Base-by-base conservation (phyloP, 2,888 invertebrate genomes). In the Oxytorus armatus region DNA sequence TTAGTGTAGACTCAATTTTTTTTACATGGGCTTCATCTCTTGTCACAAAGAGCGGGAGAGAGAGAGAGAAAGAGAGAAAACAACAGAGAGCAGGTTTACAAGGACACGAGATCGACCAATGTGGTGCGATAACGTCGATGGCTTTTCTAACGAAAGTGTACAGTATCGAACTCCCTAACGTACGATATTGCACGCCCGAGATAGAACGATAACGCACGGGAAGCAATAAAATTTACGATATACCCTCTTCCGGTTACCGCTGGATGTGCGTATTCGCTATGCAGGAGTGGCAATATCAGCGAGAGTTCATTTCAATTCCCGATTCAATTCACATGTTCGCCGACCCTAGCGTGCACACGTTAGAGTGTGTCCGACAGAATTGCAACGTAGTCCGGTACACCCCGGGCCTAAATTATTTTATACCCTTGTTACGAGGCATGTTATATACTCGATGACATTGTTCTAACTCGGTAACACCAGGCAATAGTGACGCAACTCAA, bases 211-310 rank as follows among this genome's bases (percentile, higher is more conserved):
- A 63, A 49, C n/a, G n/a, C n/a, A n/a, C 10, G 44, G 72, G 1
- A 51, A 36, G 65, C 79, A 72, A 77, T 72, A 68, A 77, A 80
- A 80, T 80, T 76, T 59, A 72, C 70, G 63, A 66, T 59, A 77
- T 66, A 61, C 33, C 76, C 70, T 21, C 39, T 59, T 59, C 33
- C 53, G 65, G n/a, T 18, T 8, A 53, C 53, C 66, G 47, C 23
- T 68, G 59, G 47, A 59, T 61, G 61, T 61, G 72, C 39, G 61
- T 61, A 63, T 57, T 69, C 59, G 29, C 70, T 18, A 39, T 51
- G 53, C 18, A 29, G 29, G 14, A 42, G 33, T 23, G 39, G 36
- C 51, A 47, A 49, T 76, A 79, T 70, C 79, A 70, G 53, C 76
- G 57, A 53, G 57, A n/a, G 42, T 59, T 55, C 55, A 76, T 80